Percentiles rank a stretch among this genome's conserved stretches.
phyloP scores from a whole-genome alignment of 1,140 invertebrate genomes.

The Papilio polytes region DNA sequence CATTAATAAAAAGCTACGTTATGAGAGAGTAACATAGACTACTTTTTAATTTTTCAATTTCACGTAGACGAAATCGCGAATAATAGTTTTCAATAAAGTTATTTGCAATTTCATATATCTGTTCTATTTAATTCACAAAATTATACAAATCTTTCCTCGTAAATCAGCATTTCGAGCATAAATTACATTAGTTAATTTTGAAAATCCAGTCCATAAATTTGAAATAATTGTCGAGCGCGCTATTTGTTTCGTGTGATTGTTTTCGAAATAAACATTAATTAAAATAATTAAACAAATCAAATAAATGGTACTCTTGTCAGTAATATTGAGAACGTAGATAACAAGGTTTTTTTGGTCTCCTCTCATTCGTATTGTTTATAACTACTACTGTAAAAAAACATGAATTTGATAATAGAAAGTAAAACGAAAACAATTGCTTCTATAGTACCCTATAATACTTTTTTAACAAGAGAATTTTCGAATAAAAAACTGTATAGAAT shows the following conservation, averaged over 20 bases:
- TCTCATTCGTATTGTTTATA: no score
- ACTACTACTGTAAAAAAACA: no score
- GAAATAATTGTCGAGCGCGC: background rate
- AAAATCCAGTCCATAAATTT: constrained; percentile 12
- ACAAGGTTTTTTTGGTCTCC: no score
- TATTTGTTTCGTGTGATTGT: constrained; percentile 13
- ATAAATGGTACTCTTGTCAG: background rate
- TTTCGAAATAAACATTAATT: background rate
- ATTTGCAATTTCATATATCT: background rate
- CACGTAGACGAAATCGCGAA: no score
- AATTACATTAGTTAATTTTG: constrained; percentile 14
- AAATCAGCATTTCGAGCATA: background rate
- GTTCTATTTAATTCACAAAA: background rate
- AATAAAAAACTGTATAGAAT: background rate
- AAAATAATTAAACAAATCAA: background rate
- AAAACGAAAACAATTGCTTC: no score
- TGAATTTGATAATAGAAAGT: no score
- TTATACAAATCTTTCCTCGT: background rate
- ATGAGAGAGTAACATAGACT: no score
- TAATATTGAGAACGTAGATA: background rate
- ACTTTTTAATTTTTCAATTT: no score
- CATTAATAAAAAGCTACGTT: no score
- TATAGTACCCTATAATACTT: background rate
- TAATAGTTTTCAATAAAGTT: no score
- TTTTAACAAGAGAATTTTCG: background rate